phyloP scores from a whole-genome alignment of 2,888 invertebrate genomes.

The Blastobasis lacticolella region DNA sequence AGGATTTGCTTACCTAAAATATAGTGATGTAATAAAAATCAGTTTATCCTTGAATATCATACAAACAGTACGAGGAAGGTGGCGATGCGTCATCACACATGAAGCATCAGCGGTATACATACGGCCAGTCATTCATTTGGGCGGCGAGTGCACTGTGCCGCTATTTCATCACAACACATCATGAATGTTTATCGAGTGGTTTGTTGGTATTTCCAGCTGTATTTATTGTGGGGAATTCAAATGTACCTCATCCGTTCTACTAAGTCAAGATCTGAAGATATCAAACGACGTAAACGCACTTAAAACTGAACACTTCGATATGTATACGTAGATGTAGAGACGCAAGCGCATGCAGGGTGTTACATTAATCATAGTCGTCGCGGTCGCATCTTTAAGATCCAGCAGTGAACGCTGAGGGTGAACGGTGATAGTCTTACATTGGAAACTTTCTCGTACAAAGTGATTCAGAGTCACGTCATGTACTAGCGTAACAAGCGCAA shows the following conservation, averaged over 20 bases:
- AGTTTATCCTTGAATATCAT: too few species aligned
- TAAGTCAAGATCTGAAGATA: too few species aligned
- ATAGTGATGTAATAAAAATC: too few species aligned
- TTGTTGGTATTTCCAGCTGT: neutral
- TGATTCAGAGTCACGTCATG: constrained; percentile 5
- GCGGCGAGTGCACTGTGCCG: constrained; percentile 12
- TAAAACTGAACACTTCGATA: too few species aligned
- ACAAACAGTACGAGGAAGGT: constrained; percentile 14
- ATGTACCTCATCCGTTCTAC: too few species aligned
- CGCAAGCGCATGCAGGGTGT: neutral
- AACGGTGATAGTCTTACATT: neutral
- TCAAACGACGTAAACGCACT: too few species aligned
- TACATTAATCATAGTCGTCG: constrained; percentile 14
- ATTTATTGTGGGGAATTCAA: too few species aligned
- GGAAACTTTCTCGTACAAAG: constrained; percentile 6
- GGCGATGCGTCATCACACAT: constrained; percentile 28
- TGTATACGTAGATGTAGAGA: too few species aligned
- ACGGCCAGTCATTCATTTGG: constrained; percentile 38
- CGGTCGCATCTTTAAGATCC: neutral
- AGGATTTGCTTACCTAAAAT: too few species aligned
- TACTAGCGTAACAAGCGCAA: constrained; percentile 2
- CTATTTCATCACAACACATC: constrained; percentile 12
- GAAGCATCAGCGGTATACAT: constrained; percentile 32
- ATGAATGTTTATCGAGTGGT: constrained; percentile 11
- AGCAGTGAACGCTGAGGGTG: too few species aligned